Evolutionary conservation across 2,797 vertebrate species (phyloP).

Genomic region (Distichodus sexfasciatus): DNA sequence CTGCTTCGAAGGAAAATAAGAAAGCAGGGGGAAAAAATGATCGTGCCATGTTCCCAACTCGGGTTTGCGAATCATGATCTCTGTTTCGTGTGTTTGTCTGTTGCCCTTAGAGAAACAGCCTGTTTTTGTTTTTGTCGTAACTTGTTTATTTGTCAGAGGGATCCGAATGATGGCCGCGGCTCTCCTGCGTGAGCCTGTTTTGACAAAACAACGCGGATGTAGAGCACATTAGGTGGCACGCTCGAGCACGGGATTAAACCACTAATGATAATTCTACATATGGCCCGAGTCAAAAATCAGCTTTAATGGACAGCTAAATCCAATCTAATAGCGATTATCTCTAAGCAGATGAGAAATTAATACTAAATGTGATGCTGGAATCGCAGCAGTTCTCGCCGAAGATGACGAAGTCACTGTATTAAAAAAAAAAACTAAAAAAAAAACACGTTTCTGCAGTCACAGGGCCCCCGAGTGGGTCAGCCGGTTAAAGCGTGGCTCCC

Average conservation of each 20-base stretch:
- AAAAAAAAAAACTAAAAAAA: not conserved
- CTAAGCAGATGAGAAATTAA: slow-evolving; percentile 75
- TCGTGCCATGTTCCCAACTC: slow-evolving; percentile 27
- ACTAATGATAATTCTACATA: slow-evolving; percentile 79
- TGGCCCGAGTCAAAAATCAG: slow-evolving; percentile 73
- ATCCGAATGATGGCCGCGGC: slow-evolving; percentile 21
- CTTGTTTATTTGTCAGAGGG: slow-evolving; percentile 39
- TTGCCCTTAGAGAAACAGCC: slow-evolving; percentile 10
- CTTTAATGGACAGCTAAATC: slow-evolving; percentile 74
- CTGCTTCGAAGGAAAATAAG: slow-evolving; percentile 41
- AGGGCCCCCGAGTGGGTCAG: not conserved
- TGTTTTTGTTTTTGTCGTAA: slow-evolving; percentile 35
- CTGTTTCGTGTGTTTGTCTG: slow-evolving; percentile 21
- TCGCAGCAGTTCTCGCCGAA: slow-evolving; percentile 34
- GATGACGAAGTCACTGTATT: slow-evolving; percentile 14
- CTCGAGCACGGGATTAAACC: slow-evolving; percentile 63
- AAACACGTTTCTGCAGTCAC: not conserved
- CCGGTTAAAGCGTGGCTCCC: not conserved
- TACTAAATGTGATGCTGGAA: slow-evolving; percentile 65
- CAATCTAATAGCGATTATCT: slow-evolving; percentile 76
- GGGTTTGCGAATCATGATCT: slow-evolving; percentile 33
- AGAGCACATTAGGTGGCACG: slow-evolving; percentile 40
- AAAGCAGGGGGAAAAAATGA: slow-evolving; percentile 31
- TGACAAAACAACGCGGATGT: slow-evolving; percentile 35
- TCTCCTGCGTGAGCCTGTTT: slow-evolving; percentile 40